Conservation (phyloP, 2,797 vertebrate species). For the Tamandua tetradactyla region DNA sequence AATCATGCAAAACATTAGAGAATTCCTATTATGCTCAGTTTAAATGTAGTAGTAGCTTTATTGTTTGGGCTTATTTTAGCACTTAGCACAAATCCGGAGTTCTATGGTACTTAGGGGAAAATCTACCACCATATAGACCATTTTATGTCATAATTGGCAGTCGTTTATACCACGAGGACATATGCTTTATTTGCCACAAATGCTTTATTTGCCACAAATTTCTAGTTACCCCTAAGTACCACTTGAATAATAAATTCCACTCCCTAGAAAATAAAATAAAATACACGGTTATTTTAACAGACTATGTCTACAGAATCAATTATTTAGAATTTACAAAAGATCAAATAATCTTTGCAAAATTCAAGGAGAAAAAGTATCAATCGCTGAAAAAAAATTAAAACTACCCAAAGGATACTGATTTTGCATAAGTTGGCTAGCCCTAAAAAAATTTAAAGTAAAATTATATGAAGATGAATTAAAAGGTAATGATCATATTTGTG, state of each 20-base stretch:
- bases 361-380: constrained; percentile 43
- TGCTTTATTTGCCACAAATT: constrained; percentile 67
- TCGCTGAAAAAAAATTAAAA: constrained; percentile 54
- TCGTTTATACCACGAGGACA: constrained; percentile 55
- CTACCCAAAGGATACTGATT: constrained; percentile 22
- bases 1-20: constrained; percentile 55
- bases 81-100: constrained; percentile 80
- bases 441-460: constrained; percentile 50
- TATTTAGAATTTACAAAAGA: background rate
- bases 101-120: constrained; percentile 78
- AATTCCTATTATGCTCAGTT: constrained; percentile 60
- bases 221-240: constrained; percentile 57
- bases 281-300: constrained; percentile 31
- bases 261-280: constrained; percentile 63
- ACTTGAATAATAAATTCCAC: constrained; percentile 76
- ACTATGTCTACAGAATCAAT: constrained; percentile 55
- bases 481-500: background rate
- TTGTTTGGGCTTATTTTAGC: constrained; percentile 78
- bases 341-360: constrained; percentile 60
- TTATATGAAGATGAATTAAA: constrained; percentile 55
- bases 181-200: constrained; percentile 64
- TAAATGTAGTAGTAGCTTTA: constrained; percentile 76
- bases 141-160: constrained; percentile 79
- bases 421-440: background rate
- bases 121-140: constrained; percentile 32